Evolutionary conservation across 2,797 vertebrate genomes (phyloP), one percentile per base, ranked within the genome.

Genomic region (Mormyrops attenuatus): DNA sequence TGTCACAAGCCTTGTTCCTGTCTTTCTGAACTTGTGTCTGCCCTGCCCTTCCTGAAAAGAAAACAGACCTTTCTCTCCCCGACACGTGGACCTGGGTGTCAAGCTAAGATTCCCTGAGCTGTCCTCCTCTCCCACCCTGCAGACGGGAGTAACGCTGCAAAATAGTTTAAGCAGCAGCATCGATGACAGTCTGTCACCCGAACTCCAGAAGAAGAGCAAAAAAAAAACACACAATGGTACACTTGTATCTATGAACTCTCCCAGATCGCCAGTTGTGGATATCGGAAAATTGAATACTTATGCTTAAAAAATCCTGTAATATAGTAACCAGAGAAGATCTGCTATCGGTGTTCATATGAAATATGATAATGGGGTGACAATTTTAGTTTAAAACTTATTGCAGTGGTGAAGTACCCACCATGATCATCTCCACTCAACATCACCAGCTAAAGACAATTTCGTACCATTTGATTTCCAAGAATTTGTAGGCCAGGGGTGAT

Each of bases 1-100:
- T 96, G 95, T 95, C 96, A 96, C 95, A 96, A 96, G 96, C 96
- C 97, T 96, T 97, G 95, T 97, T 97, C 95, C 95, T 93, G 93
- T 95, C 95, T 96, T 94, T 94, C 90, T 93, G 94, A 95, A 96
- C 96, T 96, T 96, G 96, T 96, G 95, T 95, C 96, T 47, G 47
- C 53, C 55, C 84, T 50, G 53, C 30, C 55, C 82, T 66, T 60
- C 53, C 22, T 49, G 26, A 49, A 30, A 34, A 17, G 22, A 60
- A 87, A 85, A 85, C n/a, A 52, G n/a, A 85, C 38, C 38, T 44
- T 80, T 47, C 77, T 50, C 8, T 53, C 84, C 49, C 49, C 22
- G 47, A 86, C 22, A 30, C 50, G 8, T 6, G 15, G 84, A 17
- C 49, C 30, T 52, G 84, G 26, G 84, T 7, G 84, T 86, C 84